phyloP scores from a whole-genome alignment of 1,140 invertebrate species.

The Druon quercuslanigerum region DNA sequence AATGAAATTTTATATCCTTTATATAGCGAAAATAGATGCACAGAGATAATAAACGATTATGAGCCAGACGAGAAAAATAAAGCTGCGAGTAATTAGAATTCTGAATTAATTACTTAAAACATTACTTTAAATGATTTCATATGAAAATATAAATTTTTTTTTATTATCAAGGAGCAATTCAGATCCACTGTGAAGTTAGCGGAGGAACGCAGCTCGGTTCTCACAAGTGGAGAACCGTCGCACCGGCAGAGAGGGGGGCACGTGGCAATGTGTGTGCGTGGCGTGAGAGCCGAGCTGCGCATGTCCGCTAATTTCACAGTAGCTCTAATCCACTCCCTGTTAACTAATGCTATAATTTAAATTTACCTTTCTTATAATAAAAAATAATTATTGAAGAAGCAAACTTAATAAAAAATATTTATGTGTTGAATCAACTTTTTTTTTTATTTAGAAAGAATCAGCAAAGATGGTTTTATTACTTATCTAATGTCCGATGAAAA shows the following conservation, averaged over 20 bases:
- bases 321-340: too few species aligned
- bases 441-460: conserved; percentile 79
- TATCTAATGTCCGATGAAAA: conserved; percentile 99
- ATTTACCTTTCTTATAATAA: neutral
- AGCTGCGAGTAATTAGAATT: conserved; percentile 80
- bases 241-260: too few species aligned
- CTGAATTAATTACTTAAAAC: neutral
- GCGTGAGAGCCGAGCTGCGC: too few species aligned
- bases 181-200: too few species aligned
- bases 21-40: conserved; percentile 94
- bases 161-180: too few species aligned
- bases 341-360: too few species aligned
- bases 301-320: too few species aligned
- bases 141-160: too few species aligned
- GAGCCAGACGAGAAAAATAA: conserved; percentile 90
- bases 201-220: too few species aligned
- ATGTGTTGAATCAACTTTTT: conserved; percentile 28
- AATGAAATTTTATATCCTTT: conserved; percentile 99
- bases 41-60: conserved; percentile 95
- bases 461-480: conserved; percentile 96
- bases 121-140: too few species aligned
- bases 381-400: neutral
- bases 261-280: too few species aligned
- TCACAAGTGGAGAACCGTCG: too few species aligned
- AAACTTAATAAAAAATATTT: neutral